phyloP scores from a whole-genome alignment of 2,797 vertebrate species.

The Salmo trutta region DNA sequence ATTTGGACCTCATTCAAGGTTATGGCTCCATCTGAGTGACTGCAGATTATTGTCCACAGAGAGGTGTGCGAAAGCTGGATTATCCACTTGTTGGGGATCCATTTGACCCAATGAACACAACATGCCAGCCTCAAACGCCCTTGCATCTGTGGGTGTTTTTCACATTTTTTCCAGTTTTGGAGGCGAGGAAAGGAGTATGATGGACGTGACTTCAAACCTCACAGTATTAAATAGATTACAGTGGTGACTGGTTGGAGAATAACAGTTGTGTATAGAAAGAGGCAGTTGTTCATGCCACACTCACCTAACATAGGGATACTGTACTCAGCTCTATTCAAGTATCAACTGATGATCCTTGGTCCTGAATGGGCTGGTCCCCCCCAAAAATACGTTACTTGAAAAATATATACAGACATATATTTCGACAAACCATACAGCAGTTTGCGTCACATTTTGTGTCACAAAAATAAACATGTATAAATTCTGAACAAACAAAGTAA shows the following conservation, averaged over 20 bases:
- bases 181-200: slow-evolving; percentile 40
- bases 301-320: slow-evolving; percentile 35
- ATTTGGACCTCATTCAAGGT: slow-evolving; percentile 74
- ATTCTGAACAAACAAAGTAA: background rate
- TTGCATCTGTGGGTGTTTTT: slow-evolving; percentile 71
- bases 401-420: background rate
- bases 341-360: slow-evolving; percentile 33
- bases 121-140: slow-evolving; percentile 62
- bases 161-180: slow-evolving; percentile 39
- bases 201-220: slow-evolving; percentile 68
- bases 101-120: slow-evolving; percentile 63
- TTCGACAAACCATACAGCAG: background rate
- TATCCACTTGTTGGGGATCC: slow-evolving; percentile 74
- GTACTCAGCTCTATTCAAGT: slow-evolving; percentile 7
- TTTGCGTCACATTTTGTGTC: background rate
- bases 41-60: slow-evolving; percentile 75
- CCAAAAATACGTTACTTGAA: background rate
- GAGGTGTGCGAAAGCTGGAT: slow-evolving; percentile 79
- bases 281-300: slow-evolving; percentile 39
- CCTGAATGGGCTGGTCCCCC: background rate
- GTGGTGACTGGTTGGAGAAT: slow-evolving; percentile 51
- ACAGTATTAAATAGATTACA: slow-evolving; percentile 69
- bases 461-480: background rate
- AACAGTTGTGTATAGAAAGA: slow-evolving; percentile 51
- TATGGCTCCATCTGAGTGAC: slow-evolving; percentile 71